Evolutionary conservation across 2,888 invertebrate genomes (phyloP), one percentile per base, ranked within the genome.

Genomic region (Caprella mutica): DNA sequence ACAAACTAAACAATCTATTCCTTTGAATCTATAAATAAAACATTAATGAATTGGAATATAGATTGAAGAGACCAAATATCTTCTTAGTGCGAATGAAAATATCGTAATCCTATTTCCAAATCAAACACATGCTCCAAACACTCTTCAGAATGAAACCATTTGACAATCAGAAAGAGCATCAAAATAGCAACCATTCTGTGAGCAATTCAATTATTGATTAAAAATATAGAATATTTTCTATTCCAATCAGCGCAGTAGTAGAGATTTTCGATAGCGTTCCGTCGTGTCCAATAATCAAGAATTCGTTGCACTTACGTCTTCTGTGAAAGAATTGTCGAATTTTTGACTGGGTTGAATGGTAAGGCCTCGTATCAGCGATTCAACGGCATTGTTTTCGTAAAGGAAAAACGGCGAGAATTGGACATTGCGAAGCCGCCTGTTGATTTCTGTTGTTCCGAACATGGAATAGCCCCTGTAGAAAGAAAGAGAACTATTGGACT

Each of bases 361-460:
- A 24, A 77, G 65, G 23, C 76, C 77, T 46, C 75, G 68, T 39
- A 76, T 66, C 24, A 75, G 70, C 33, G 73, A 70, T 59, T 76
- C 76, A 48, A 75, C 66, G 29, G 71, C 72, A 17, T 71, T 72
- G n/a, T 69, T 66, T 38, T 72, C 69, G 67, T 75, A 75, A 12
- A 76, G 65, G 14, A 69, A 62, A 61, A 73, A 74, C 9, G 76
- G 76, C n/a, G 70, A 68, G 65, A 75, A 75, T 62, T 75, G 78
- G 30, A 77, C 75, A 65, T 75, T 72, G 61, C 76, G 76, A 17
- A 79, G 71, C 5, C 73, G 71, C 4, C 78, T 67, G 58, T 73
- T 71, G 5, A 73, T 72, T 57, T 71, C 69, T 3, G 68, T 59
- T 12, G 51, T 55, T 8, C 66, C 66, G 30, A 65, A 64, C 29